Evolutionary conservation across 2,888 invertebrate species (phyloP).

Genomic region (Drosophila niveifrons): DNA sequence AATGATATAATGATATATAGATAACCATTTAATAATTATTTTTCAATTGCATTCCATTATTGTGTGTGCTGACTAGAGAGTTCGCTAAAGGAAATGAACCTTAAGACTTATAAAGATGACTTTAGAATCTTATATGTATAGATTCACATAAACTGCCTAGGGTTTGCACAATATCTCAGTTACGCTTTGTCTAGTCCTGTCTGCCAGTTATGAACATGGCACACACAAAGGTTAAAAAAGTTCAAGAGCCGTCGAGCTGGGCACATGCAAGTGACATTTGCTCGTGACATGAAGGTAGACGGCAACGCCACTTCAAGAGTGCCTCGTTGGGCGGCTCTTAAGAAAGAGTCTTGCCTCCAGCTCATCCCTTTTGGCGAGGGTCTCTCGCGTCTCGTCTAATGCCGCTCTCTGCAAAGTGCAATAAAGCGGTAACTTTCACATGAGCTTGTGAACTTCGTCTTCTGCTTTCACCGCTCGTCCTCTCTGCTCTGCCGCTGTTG

Average conservation of each 20-base stretch:
- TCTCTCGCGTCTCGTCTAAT: neutral
- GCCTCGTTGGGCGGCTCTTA: slow-evolving; percentile 43
- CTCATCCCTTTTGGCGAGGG: neutral
- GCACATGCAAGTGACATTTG: slow-evolving; percentile 78
- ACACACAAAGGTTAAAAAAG: slow-evolving; percentile 76
- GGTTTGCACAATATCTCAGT: neutral
- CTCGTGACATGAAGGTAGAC: slow-evolving; percentile 77
- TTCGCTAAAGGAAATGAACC: too few relatives aligned
- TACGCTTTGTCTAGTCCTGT: neutral
- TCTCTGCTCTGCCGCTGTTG: slow-evolving; percentile 24
- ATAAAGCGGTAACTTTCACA: slow-evolving; percentile 73
- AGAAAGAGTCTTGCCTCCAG: slow-evolving; percentile 23
- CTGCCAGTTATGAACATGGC: slow-evolving; percentile 68
- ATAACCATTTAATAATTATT: too few relatives aligned
- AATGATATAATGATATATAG: too few relatives aligned
- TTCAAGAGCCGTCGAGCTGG: slow-evolving; percentile 73
- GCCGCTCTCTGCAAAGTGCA: slow-evolving; percentile 49
- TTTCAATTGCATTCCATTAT: too few relatives aligned
- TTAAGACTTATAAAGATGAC: too few relatives aligned
- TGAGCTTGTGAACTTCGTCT: slow-evolving; percentile 74
- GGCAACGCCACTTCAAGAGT: slow-evolving; percentile 67
- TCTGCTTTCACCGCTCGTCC: slow-evolving; percentile 5
- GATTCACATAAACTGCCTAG: neutral
- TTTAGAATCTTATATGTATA: too few relatives aligned
- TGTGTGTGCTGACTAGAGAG: too few relatives aligned